Base-by-base conservation (phyloP, 2,113 vertebrate species). In the Tiliqua scincoides region DNA sequence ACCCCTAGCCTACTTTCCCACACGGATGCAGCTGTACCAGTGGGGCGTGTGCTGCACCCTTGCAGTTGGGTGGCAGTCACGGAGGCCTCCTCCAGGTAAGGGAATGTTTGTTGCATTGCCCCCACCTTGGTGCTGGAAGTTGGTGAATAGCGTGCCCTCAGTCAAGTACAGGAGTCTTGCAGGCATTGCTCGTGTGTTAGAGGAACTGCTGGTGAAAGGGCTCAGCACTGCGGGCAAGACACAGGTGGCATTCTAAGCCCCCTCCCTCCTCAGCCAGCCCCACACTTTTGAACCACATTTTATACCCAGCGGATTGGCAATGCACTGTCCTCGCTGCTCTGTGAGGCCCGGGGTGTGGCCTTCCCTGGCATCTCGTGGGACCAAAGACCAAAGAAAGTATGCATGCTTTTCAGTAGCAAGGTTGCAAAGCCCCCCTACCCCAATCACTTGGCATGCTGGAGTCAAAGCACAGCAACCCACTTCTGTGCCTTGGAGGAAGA, bases 261-360 rank as follows among this genome's bases (percentile, higher is more conserved):
- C n/a, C 43, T n/a, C 73, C 10, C 14, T n/a, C 21, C 27, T 40
- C 35, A 9, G 14, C n/a, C 67, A 15, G 4, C 17, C 79, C 17
- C 40, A 43, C 11, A 4, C 4, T 1, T 1, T 11, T 30, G 8
- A 15, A 9, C 23, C 11, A 9, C 25, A 0, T 2, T 20, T 40
- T 79, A 32, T 25, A 37, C 40, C 32, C 32, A 27, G 12, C 32
- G 15, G 77, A 11, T 32, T 79, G 35, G 32, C 57, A 11, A 27
- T 4, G 11, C 59, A 6, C 32, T 37, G 32, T 9, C n/a, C n/a
- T 37, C 59, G 20, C 35, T 25, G 15, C 18, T 9, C 32, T 37
- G 10, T n/a, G n/a, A 8, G 75, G 32, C 43, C n/a, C 9, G 2
- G 8, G 35, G 15, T 30, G 4, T 40, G 54, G 17, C 82, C 70